Percentiles rank a stretch among this genome's conserved stretches.
Evolutionary conservation across 2,888 invertebrate genomes (phyloP).

Genomic region (Heliconius hortense): DNA sequence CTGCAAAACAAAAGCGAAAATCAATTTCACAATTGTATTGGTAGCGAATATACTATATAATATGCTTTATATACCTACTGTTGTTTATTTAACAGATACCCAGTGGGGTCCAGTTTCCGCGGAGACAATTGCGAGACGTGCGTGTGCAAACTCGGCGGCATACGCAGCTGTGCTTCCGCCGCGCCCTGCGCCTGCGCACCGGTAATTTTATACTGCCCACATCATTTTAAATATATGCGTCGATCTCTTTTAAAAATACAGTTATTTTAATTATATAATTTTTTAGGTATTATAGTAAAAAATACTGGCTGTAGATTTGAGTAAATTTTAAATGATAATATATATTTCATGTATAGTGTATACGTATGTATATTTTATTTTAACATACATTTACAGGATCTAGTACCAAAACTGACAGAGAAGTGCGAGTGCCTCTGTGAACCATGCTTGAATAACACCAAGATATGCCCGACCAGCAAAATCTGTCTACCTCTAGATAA

Average conservation of each 20-base stretch:
- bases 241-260: no score
- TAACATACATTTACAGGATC: slow-evolving; percentile 57
- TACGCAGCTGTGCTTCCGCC: slow-evolving; percentile 86
- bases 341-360: background rate
- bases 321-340: background rate
- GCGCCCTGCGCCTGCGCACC: slow-evolving; percentile 85
- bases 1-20: no score
- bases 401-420: slow-evolving; percentile 82
- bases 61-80: background rate
- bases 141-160: slow-evolving; percentile 88
- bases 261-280: slow-evolving; percentile 22
- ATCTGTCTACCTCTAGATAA: slow-evolving; percentile 85
- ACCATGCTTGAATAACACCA: slow-evolving; percentile 85
- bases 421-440: slow-evolving; percentile 88
- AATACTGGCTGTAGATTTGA: no score
- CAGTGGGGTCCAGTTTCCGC: slow-evolving; percentile 86
- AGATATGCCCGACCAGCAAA: slow-evolving; percentile 87
- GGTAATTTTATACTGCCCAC: slow-evolving; percentile 52
- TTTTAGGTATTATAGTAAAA: background rate
- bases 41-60: no score
- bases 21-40: no score
- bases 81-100: slow-evolving; percentile 76
- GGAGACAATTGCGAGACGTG: slow-evolving; percentile 90
- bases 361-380: background rate
- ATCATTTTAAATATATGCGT: no score